phyloP scores from a whole-genome alignment of 2,113 vertebrate genomes.

The Eolophus roseicapilla region DNA sequence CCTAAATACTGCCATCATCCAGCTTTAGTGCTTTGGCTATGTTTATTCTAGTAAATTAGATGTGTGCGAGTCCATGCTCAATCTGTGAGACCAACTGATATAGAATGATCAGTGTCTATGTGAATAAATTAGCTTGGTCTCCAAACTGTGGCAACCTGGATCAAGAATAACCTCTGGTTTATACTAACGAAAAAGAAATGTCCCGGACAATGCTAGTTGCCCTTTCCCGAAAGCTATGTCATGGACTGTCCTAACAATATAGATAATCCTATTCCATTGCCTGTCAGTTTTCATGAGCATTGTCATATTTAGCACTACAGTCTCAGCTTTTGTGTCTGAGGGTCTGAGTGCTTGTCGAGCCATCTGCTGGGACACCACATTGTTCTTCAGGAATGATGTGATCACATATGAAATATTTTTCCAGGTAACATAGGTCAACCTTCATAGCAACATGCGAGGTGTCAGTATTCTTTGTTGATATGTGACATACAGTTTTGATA shows the following conservation, averaged over 20 bases:
- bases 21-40: background rate
- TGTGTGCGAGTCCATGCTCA: background rate
- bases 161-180: background rate
- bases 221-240: background rate
- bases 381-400: background rate
- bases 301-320: background rate
- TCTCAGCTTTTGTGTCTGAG: background rate
- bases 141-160: background rate
- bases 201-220: too few relatives aligned
- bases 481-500: background rate
- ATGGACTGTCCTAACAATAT: background rate
- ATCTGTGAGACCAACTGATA: background rate
- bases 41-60: background rate
- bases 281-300: background rate
- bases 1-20: background rate
- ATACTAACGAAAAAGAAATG: background rate
- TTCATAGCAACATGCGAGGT: rapidly evolving
- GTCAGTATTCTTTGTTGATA: background rate
- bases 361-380: background rate
- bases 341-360: background rate
- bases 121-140: background rate
- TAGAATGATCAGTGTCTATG: background rate
- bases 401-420: background rate
- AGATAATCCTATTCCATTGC: background rate
- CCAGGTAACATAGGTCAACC: background rate